A percentile compares a stretch with the other conserved stretches of the same genome.
These are phyloP conservation scores for Pseudomugil gertrudae DNA, from an alignment of 2,797 vertebrate genomes.

Conservation along the genomic window DNA sequence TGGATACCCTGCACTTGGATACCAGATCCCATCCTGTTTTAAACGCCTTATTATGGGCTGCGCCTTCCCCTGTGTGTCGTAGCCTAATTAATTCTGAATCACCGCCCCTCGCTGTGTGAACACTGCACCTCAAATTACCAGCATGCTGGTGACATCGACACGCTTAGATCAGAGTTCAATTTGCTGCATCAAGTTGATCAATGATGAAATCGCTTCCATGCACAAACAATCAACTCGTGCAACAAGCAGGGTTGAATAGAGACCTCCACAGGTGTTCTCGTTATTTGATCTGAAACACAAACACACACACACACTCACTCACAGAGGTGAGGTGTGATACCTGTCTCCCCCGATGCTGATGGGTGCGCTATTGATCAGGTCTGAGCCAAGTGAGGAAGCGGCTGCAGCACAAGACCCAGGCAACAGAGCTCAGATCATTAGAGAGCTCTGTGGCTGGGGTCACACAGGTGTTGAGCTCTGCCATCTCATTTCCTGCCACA, in stretches of 20 bases:
- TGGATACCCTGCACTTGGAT: constrained; percentile 82
- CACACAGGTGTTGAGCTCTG: constrained; percentile 63
- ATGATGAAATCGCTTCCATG: constrained; percentile 48
- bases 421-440: constrained; percentile 70
- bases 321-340: constrained; percentile 4
- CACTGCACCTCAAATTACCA: constrained; percentile 34
- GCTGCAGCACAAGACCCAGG: constrained; percentile 38
- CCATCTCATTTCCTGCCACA: constrained; percentile 69
- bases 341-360: constrained; percentile 29
- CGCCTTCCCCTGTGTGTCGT: constrained; percentile 59
- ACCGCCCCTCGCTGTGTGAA: constrained; percentile 48
- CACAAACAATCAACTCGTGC: constrained; percentile 35
- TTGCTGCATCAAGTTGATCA: constrained; percentile 36
- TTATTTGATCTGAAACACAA: constrained; percentile 43
- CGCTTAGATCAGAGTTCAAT: constrained; percentile 38
- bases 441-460: constrained; percentile 52
- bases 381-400: constrained; percentile 35
- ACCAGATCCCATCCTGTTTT: constrained; percentile 76
- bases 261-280: constrained; percentile 57
- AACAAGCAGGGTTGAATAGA: constrained; percentile 38
- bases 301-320: constrained; percentile 17
- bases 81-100: constrained; percentile 77
- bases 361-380: constrained; percentile 60
- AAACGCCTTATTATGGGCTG: constrained; percentile 79
- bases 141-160: constrained; percentile 18